phyloP scores from a whole-genome alignment of 2,888 invertebrate genomes.

The Didymodactylos carnosus region DNA sequence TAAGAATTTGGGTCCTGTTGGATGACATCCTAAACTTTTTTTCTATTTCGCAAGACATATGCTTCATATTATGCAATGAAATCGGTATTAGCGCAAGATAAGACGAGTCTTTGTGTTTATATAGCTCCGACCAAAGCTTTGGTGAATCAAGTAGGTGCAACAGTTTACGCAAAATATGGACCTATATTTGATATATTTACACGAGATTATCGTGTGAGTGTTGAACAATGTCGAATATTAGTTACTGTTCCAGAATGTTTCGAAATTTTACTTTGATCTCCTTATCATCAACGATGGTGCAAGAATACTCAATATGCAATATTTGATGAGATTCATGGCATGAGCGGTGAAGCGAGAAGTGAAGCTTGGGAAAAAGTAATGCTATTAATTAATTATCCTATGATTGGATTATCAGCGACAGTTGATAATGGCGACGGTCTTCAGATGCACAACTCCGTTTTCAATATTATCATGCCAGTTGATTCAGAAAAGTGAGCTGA shows the following conservation, averaged over 20 bases:
- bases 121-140: conserved; percentile 15
- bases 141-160: conserved; percentile 11
- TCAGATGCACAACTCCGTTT: too few species aligned
- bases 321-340: conserved; percentile 15
- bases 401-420: conserved; percentile 14
- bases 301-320: conserved; percentile 7
- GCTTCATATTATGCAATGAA: conserved; percentile 15
- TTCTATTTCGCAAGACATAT: conserved; percentile 15
- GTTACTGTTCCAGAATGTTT: conserved; percentile 15
- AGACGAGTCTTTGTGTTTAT: conserved; percentile 4
- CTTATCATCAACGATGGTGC: conserved; percentile 4
- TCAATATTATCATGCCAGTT: too few species aligned
- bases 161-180: not conserved
- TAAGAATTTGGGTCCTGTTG: too few species aligned
- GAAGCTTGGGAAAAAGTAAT: conserved; percentile 14
- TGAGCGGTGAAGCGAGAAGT: conserved; percentile 1
- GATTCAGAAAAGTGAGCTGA: too few species aligned
- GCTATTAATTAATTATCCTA: conserved; percentile 13
- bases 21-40: too few species aligned
- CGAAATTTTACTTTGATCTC: conserved; percentile 4
- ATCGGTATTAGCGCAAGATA: conserved; percentile 6
- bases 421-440: conserved; percentile 2
- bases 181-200: conserved; percentile 11
- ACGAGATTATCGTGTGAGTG: conserved; percentile 11
- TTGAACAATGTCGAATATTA: conserved; percentile 12